phyloP scores from a whole-genome alignment of 2,888 invertebrate species.

The Strigamia transsilvanica region DNA sequence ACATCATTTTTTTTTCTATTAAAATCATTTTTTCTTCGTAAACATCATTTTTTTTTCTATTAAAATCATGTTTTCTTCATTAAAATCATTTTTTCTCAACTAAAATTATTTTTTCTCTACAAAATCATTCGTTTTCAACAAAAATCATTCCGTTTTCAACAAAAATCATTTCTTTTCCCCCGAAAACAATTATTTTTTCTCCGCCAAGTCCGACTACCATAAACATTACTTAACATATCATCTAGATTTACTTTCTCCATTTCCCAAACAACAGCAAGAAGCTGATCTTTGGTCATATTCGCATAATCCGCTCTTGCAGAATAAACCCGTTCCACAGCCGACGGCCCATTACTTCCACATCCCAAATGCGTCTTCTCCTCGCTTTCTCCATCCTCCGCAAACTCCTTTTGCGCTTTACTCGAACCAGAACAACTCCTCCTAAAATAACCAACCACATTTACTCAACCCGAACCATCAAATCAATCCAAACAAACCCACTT shows the following conservation, averaged over 20 bases:
- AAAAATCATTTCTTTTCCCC: too few species aligned
- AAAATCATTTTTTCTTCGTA: not conserved
- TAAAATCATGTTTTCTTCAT: not conserved
- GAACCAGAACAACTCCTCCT: not conserved
- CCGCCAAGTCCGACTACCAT: too few species aligned
- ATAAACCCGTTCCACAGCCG: not conserved
- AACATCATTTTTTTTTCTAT: too few species aligned
- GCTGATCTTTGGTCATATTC: slow-evolving; percentile 18
- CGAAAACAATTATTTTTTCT: too few species aligned
- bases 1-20: not conserved
- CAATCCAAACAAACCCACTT: not conserved
- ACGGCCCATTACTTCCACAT: not conserved
- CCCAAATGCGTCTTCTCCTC: not conserved
- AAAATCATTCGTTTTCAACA: too few species aligned
- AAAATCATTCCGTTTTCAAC: too few species aligned
- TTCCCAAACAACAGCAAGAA: not conserved
- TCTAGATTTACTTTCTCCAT: slow-evolving; percentile 35
- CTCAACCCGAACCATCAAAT: not conserved
- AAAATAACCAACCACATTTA: not conserved
- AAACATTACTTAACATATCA: not conserved
- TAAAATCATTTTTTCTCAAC: too few species aligned
- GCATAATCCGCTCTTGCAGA: not conserved
- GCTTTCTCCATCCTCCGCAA: not conserved
- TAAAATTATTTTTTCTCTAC: too few species aligned
- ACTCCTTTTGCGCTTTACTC: not conserved